Evolutionary conservation across 2,888 invertebrate genomes (phyloP).

Genomic region (Clunio marinus): DNA sequence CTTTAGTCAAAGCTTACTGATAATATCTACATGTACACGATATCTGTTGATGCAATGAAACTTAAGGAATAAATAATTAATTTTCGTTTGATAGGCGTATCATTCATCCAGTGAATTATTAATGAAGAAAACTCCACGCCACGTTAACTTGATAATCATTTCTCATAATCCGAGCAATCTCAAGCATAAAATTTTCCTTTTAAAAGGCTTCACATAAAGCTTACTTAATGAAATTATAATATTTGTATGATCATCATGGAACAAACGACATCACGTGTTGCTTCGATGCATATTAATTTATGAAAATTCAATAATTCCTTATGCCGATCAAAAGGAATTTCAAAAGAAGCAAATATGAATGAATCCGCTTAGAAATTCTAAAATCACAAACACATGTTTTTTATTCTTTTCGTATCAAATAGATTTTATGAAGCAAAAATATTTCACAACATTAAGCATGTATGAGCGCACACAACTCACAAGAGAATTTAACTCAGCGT

Average conservation of each 20-base stretch:
- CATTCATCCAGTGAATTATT: no score
- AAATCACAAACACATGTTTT: constrained; percentile 12
- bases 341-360: neutral
- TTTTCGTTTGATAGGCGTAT: no score
- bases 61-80: no score
- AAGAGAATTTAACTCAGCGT: neutral
- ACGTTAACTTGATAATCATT: no score
- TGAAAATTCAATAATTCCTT: neutral
- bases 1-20: no score
- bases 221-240: constrained; percentile 1
- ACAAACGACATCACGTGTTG: neutral
- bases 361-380: constrained; percentile 27
- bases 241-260: neutral
- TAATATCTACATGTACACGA: no score
- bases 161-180: no score
- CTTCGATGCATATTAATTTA: neutral
- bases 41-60: no score
- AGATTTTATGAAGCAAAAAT: neutral
- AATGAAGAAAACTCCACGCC: no score
- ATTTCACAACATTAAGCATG: neutral
- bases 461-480: neutral
- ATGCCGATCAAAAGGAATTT: neutral
- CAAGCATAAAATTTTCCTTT: neutral
- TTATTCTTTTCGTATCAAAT: no score
- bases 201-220: neutral